A percentile compares a stretch with the other conserved stretches of the same genome.
Conservation (phyloP, 2,113 vertebrate genomes). For the Eonycteris spelaea region DNA sequence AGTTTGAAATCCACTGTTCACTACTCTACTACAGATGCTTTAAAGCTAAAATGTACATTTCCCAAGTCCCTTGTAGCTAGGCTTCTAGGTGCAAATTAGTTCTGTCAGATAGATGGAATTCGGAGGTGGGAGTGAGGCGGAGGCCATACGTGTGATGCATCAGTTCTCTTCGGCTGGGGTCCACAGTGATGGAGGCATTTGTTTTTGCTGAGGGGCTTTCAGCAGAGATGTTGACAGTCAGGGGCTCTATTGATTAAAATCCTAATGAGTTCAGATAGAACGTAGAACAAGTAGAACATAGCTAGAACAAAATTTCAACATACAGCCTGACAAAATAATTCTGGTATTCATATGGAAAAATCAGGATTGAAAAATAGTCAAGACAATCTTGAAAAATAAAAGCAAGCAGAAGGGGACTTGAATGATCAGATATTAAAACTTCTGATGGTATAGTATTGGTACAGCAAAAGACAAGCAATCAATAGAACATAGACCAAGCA, state of each 20-base stretch:
- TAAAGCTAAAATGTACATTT: background rate
- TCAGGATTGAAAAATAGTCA: background rate
- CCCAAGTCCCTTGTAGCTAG: background rate
- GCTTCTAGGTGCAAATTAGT: background rate
- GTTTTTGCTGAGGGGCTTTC: background rate
- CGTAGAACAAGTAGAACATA: background rate
- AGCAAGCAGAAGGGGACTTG: background rate
- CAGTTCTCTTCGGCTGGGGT: background rate
- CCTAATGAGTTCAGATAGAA: background rate
- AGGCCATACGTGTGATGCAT: background rate
- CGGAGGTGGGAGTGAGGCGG: background rate
- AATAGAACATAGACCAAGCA: background rate
- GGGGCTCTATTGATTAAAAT: background rate
- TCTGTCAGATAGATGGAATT: background rate
- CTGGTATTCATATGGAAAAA: background rate
- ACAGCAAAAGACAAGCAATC: background rate
- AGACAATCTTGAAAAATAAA: background rate
- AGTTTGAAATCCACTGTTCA: background rate
- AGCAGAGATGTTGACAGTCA: background rate
- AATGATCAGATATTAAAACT: background rate
- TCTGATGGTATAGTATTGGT: background rate
- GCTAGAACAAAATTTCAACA: background rate
- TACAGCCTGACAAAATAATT: background rate
- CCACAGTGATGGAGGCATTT: background rate
- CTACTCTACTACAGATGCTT: background rate